Evolutionary conservation across 2,113 vertebrate genomes (phyloP), one percentile per base, ranked within the genome.

Genomic region (Vicugna pacos): DNA sequence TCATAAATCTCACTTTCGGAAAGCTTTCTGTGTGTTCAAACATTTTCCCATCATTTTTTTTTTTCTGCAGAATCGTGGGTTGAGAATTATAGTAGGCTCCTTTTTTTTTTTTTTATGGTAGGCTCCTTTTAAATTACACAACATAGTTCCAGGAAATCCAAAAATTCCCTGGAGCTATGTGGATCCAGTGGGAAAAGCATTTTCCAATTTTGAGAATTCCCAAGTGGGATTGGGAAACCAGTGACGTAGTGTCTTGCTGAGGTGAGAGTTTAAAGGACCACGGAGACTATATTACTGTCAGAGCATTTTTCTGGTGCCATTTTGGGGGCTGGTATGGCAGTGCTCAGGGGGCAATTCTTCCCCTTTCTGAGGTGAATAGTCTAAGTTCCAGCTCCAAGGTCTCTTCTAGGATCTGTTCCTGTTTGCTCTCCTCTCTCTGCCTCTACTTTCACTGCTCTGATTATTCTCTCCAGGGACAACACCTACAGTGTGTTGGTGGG

Each of bases 141-240:
- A 50, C 81, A 93, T 32, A 93, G 32, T 93, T 89, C 69, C 89
- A 92, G 93, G 28, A 97, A 95, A 87, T 52, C 46, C 42, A n/a
- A 38, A 76, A 42, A 3, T 93, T 96, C 94, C 60, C 76, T 91
- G 52, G 92, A 90, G 81, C 75, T 75, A 32, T 3, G 83, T 72
- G 9, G 20, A 73, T 69, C 54, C 87, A 52, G 17, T 38, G 42
- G 83, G 73, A 32, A 96, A 81, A 85, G 24, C 14, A 90, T 67
- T 72, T 92, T 52, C 32, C 14, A 15, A 20, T 56, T 75, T 79
- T 88, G 32, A 76, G 83, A 90, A 72, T 76, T 75, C 20, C 26
- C 7, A 32, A 32, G 67, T 75, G 20, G 30, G 35, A 42, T 2
- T 69, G 70, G 24, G 20, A 72, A 79, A 64, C 14, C 28, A 35